These are phyloP conservation scores for Drosophila vallismaia DNA, from an alignment of 2,888 invertebrate species.

Conservation along the genomic window DNA sequence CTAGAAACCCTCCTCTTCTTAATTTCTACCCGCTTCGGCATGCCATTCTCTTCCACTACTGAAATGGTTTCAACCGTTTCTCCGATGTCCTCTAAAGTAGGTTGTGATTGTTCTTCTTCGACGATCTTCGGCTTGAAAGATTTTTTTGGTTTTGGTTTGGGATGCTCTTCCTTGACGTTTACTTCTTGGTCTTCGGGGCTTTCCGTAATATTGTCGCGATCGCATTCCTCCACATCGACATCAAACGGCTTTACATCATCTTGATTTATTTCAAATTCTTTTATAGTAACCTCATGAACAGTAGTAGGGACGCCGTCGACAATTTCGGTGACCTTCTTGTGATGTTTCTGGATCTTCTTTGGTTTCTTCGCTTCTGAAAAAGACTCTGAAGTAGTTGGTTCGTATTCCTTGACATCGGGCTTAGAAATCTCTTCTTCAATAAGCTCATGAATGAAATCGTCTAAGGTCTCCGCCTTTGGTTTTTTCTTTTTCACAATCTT, in stretches of 20 bases:
- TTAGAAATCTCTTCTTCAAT: constrained; percentile 82
- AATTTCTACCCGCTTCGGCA: constrained; percentile 80
- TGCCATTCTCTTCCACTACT: constrained; percentile 77
- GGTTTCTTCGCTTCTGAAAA: constrained; percentile 73
- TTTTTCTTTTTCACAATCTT: constrained; percentile 78
- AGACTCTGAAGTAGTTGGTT: constrained; percentile 79
- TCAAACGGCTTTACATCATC: constrained; percentile 57
- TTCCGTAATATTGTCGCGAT: constrained; percentile 13
- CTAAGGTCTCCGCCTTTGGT: constrained; percentile 71
- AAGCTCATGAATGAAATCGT: constrained; percentile 76
- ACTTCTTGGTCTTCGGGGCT: constrained; percentile 55
- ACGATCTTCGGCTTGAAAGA: constrained; percentile 83
- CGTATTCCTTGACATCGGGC: constrained; percentile 82
- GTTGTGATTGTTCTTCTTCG: constrained; percentile 62
- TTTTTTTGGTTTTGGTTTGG: constrained; percentile 60
- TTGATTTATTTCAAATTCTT: constrained; percentile 66
- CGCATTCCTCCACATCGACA: constrained; percentile 4
- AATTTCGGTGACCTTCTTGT: constrained; percentile 78
- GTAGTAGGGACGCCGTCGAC: constrained; percentile 73
- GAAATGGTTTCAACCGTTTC: constrained; percentile 73
- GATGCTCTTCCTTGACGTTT: constrained; percentile 60
- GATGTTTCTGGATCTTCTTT: constrained; percentile 81
- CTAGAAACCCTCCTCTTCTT: constrained; percentile 84
- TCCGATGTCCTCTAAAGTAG: constrained; percentile 53
- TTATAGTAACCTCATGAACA: constrained; percentile 71